Evolutionary conservation across 2,113 vertebrate genomes (phyloP), one percentile per base, ranked within the genome.

Genomic region (Alces alces): DNA sequence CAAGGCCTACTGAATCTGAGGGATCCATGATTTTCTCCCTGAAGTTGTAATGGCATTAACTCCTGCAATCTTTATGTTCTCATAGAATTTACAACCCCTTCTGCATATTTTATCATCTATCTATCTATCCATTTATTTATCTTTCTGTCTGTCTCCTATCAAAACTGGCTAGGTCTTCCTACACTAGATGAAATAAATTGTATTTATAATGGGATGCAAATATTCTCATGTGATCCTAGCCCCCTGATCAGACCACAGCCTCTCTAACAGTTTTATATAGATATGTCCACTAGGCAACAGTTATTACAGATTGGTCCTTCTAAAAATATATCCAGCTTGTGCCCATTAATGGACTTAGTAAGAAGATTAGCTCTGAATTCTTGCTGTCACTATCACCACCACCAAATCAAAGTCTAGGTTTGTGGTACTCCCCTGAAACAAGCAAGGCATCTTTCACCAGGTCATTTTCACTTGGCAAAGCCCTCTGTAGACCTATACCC

Each of bases 181-280:
- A 57, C 6, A 45, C 33, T 36, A 33, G 15, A 25, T n/a, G 5
- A 94, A 95, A 85, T 70, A 84, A 15, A 73, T 36, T 86, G 7
- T n/a, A 76, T 47, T 66, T 92, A 45, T 19, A 13, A 45, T 64
- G 9, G 50, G 27, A 2, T 70, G 7, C 27, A 87, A 36, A 36
- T 85, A n/a, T 82, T 92, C n/a, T 95, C 30, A 33, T 82, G 54
- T 92, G 61, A 47, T 70, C 30, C 60, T 4, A 45, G 23, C 2
- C 4, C 0, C 0, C 19, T 78, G 36, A 73, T 19, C 19, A 86
- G 45, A 84, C 5, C 27, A 36, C 21, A 47, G 5, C 0, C 3
- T 92, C 11, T 58, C 60, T 57, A 80, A 30, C 52, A 54, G n/a
- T 89, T 96, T 89, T 17, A 66, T 45, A 36, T 45, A 83, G 33